A percentile compares a stretch with the other conserved stretches of the same genome.
phyloP scores from a whole-genome alignment of 2,888 invertebrate species.

The Chrysopilus asiliformis region DNA sequence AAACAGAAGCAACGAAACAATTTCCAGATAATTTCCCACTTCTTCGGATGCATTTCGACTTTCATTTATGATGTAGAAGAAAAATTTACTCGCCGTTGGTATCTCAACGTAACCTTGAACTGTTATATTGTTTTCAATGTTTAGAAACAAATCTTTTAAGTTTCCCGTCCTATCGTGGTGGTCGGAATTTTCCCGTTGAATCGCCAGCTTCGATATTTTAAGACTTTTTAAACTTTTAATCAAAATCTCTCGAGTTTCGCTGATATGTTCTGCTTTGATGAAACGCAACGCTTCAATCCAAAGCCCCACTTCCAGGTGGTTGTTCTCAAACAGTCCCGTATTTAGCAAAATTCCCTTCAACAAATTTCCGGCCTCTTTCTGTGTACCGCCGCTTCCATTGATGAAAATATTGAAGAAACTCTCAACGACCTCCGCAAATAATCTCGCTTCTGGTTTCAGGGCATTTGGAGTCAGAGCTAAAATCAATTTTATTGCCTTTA shows the following conservation, averaged over 20 bases:
- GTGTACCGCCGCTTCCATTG: constrained; percentile 25
- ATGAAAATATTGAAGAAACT: constrained; percentile 44
- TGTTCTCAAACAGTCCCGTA: constrained; percentile 48
- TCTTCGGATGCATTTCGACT: too few relatives aligned
- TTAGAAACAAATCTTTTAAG: constrained; percentile 29
- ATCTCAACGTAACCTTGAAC: constrained; percentile 30
- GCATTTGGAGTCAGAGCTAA: constrained; percentile 37
- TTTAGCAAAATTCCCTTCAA: constrained; percentile 45
- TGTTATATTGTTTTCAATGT: constrained; percentile 31
- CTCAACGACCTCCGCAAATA: constrained; percentile 42
- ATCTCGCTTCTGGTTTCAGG: constrained; percentile 39
- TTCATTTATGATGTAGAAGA: constrained; percentile 28
- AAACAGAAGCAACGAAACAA: constrained; percentile 27
- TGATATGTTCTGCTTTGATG: constrained; percentile 20
- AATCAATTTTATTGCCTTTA: constrained; percentile 34
- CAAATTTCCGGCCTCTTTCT: constrained; percentile 41
- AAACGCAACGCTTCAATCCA: constrained; percentile 42
- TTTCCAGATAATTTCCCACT: constrained; percentile 33
- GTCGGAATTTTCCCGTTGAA: neutral
- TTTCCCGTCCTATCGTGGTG: neutral
- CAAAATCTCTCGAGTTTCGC: constrained; percentile 24
- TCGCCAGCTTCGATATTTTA: neutral
- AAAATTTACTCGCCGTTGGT: constrained; percentile 29
- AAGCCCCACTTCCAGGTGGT: constrained; percentile 48
- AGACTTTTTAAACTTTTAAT: constrained; percentile 13